phyloP scores from a whole-genome alignment of 30 jellyfish, hydroid and myxozoan genomes.

The Pseudorhiza aurosa region DNA sequence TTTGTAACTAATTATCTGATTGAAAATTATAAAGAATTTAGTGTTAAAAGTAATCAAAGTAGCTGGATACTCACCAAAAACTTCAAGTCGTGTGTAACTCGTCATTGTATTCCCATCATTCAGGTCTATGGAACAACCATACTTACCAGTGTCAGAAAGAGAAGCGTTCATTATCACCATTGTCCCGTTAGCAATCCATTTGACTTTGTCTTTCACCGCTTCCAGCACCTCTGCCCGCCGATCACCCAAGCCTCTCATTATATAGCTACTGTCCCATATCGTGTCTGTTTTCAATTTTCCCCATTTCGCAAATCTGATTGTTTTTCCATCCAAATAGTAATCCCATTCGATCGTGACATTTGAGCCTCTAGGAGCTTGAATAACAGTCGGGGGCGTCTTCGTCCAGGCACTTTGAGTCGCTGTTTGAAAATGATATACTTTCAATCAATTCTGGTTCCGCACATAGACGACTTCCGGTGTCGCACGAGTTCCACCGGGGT shows the following conservation, averaged over 20 bases:
- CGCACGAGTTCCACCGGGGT: no score
- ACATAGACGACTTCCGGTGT: no score
- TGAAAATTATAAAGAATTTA: no score
- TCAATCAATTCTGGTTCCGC: no score
- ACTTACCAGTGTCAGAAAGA: not conserved
- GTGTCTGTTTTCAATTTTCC: slow-evolving; percentile 3
- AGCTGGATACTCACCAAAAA: slow-evolving; percentile 30
- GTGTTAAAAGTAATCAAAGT: no score
- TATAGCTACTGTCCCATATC: slow-evolving; percentile 16
- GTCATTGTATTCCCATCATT: not conserved
- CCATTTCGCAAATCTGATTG: slow-evolving; percentile 43
- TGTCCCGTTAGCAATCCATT: slow-evolving; percentile 43
- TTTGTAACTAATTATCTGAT: no score
- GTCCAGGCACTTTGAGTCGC: slow-evolving; percentile 33
- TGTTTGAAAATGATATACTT: not conserved
- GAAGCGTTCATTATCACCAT: slow-evolving; percentile 36
- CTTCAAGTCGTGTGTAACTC: slow-evolving; percentile 11
- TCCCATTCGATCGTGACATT: slow-evolving; percentile 48
- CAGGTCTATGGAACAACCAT: slow-evolving; percentile 27
- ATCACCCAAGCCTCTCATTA: not conserved
- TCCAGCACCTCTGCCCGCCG: slow-evolving; percentile 9
- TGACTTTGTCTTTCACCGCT: not conserved
- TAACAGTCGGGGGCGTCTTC: slow-evolving; percentile 24
- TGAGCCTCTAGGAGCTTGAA: not conserved
- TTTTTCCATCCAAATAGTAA: slow-evolving; percentile 7